Evolutionary conservation across 2,888 invertebrate species (phyloP), one percentile per base, ranked within the genome.

Genomic region (Stictocephala bisonia): DNA sequence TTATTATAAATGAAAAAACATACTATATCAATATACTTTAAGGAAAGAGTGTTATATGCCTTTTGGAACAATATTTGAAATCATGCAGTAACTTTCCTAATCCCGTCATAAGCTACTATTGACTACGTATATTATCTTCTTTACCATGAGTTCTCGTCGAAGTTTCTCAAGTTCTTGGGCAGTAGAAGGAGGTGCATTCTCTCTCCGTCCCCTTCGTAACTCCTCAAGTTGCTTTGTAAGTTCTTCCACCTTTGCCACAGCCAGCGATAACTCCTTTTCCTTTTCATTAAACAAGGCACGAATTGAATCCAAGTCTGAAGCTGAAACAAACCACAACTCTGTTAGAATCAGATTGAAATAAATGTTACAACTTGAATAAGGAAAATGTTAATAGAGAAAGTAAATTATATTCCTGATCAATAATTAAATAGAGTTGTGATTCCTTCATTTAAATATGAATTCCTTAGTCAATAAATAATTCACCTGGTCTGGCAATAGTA

Each of bases 221-320:
- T 97, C 96, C 84, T 99, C 98, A 79, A 99, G 88, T 86, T 99
- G 97, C 80, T 93, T 87, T 77, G 96, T 97, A 83, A 99, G 88
- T 85, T 97, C 96, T 83, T 99, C 97, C 82, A 98, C 98, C 86
- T 97, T 96, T 82, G 95, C 94, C 83, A 98, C 97, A n/a, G 98
- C 98, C 88, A 96, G 86, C 72, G 96, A 94, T 76, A 99, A 86
- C 86, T 98, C 97, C 85, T 97, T 97, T 84, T 98, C 98, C 84
- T 98, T 98, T 84, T 97, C 97, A 87, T 95, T 96, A 89, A 97
- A 98, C 75, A 97, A 88, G 77, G 96, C 94, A 82, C 96, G 91
- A 84, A 97, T 97, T 79, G 96, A 95, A 86, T 98, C 97, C 86
- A 98, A 88, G 87, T 98, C 98, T 83, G 95, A 94, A 81, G 94